Evolutionary conservation across 2,113 vertebrate genomes (phyloP).

Genomic region (Trogon surrucura): DNA sequence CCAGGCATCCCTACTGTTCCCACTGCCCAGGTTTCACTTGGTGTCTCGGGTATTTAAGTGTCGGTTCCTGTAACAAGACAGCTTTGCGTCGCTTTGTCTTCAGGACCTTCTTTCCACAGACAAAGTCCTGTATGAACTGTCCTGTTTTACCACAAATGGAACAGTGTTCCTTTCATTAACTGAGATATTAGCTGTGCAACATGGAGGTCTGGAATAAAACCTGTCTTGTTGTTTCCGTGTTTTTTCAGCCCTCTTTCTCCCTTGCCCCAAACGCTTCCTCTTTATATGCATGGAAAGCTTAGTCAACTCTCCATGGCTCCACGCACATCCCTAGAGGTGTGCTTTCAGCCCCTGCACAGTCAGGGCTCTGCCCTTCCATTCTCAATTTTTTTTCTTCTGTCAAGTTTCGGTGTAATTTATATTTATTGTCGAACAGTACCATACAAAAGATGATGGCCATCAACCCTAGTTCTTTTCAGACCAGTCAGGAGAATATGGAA

Average conservation of each 20-base stretch:
- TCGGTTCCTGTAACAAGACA: rapidly evolving
- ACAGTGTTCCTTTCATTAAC: background rate
- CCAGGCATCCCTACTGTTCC: background rate
- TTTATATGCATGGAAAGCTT: background rate
- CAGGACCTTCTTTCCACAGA: background rate
- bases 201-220: background rate
- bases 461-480: background rate
- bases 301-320: background rate
- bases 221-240: background rate
- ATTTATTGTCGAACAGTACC: background rate
- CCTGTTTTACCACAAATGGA: background rate
- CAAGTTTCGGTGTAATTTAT: background rate
- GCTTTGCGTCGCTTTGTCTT: background rate
- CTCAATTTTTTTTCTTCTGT: background rate
- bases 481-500: background rate
- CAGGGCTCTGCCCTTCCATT: background rate
- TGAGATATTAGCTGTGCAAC: background rate
- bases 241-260: background rate
- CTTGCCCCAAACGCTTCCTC: background rate
- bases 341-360: background rate
- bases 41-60: background rate
- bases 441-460: background rate
- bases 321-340: background rate
- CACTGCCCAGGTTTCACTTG: background rate
- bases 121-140: background rate